Conservation (phyloP, 2,888 invertebrate genomes). For the Tipula unca region DNA sequence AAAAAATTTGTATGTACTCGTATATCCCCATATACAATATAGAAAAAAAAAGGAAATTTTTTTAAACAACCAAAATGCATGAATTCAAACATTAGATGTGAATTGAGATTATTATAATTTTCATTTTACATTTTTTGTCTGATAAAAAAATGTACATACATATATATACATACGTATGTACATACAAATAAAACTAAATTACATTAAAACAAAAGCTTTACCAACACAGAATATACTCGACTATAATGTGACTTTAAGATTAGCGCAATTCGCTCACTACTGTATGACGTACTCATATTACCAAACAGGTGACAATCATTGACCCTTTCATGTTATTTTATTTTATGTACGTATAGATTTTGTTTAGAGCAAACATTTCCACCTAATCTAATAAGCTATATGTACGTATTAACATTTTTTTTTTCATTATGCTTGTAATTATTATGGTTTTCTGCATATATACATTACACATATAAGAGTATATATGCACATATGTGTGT, state of each 20-base stretch:
- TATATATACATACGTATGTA: too few relatives aligned
- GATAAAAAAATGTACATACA: neutral
- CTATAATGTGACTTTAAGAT: neutral
- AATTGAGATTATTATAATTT: neutral
- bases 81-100: constrained; percentile 14
- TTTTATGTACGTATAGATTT: neutral
- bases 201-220: neutral
- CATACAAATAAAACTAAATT: neutral
- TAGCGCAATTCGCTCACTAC: neutral
- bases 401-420: neutral
- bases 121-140: neutral
- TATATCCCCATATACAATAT: neutral
- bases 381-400: neutral
- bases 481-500: neutral
- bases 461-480: neutral
- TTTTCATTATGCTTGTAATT: neutral
- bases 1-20: neutral
- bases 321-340: neutral
- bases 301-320: neutral
- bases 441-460: neutral
- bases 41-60: neutral
- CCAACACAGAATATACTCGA: neutral
- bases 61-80: neutral
- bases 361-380: neutral
- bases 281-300: neutral